phyloP scores from a whole-genome alignment of 2,888 invertebrate species.

The Mylabris sibirica region DNA sequence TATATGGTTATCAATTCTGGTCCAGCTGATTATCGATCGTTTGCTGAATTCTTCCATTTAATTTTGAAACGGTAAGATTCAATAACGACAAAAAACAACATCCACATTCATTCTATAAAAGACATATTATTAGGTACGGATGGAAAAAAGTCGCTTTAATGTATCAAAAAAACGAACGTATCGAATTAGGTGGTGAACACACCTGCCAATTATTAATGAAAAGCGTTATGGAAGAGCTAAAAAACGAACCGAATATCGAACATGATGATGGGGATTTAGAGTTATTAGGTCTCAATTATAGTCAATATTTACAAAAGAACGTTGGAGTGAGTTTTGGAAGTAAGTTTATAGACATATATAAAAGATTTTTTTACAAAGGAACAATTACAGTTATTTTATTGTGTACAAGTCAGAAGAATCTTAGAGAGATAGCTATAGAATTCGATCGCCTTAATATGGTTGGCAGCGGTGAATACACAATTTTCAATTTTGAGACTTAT shows the following conservation, averaged over 20 bases:
- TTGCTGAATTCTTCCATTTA: constrained; percentile 74
- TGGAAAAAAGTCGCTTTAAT: constrained; percentile 79
- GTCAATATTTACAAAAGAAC: constrained; percentile 70
- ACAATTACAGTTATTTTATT: constrained; percentile 88
- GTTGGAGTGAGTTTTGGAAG: constrained; percentile 75
- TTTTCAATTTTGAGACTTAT: constrained; percentile 97
- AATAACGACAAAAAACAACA: background rate
- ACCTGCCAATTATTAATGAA: constrained; percentile 82
- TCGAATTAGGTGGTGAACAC: constrained; percentile 70
- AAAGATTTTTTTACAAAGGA: constrained; percentile 5
- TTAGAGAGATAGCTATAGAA: constrained; percentile 91
- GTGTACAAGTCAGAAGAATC: constrained; percentile 88
- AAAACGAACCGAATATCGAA: constrained; percentile 59
- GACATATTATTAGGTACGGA: constrained; percentile 65
- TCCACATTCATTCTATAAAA: constrained; percentile 14
- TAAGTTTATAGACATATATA: constrained; percentile 62
- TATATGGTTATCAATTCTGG: constrained; percentile 81
- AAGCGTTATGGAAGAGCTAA: constrained; percentile 71
- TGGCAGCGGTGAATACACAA: constrained; percentile 95
- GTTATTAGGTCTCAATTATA: constrained; percentile 63
- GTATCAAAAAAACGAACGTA: constrained; percentile 77
- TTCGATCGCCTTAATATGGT: constrained; percentile 96
- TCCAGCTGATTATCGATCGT: constrained; percentile 74
- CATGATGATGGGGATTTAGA: constrained; percentile 71
- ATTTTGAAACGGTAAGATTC: constrained; percentile 72